Conservation (phyloP, 2,888 invertebrate species). For the Drosophila suboccidentalis region DNA sequence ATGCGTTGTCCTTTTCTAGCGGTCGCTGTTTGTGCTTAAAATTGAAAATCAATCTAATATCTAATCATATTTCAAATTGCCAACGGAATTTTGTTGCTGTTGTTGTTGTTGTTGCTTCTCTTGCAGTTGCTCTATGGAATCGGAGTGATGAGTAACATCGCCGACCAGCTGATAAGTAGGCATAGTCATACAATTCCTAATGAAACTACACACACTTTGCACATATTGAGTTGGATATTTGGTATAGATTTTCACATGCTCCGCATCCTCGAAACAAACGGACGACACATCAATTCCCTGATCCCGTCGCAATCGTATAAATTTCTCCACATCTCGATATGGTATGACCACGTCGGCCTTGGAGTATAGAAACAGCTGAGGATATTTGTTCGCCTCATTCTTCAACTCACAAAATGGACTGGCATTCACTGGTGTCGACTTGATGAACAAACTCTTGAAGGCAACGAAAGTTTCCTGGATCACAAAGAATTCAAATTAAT, state of each 20-base stretch:
- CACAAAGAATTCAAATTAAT: not conserved
- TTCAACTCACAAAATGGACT: conserved; percentile 88
- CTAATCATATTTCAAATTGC: conserved; percentile 62
- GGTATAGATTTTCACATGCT: conserved; percentile 91
- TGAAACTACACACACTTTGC: conserved; percentile 87
- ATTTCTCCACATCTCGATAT: conserved; percentile 89
- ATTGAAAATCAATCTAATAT: conserved; percentile 8
- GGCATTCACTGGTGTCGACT: conserved; percentile 86
- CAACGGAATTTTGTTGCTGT: conserved; percentile 7
- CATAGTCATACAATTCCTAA: conserved; percentile 87
- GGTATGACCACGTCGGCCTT: conserved; percentile 90
- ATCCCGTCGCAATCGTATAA: conserved; percentile 87
- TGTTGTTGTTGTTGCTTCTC: conserved; percentile 15
- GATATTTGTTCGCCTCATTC: conserved; percentile 88
- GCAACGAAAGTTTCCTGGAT: conserved; percentile 84
- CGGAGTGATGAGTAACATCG: conserved; percentile 7
- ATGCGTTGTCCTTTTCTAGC: conserved; percentile 43
- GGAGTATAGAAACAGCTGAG: conserved; percentile 91
- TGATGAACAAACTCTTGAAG: conserved; percentile 84
- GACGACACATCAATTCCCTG: conserved; percentile 88
- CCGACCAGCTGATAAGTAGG: conserved; percentile 49
- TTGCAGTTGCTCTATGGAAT: conserved; percentile 24
- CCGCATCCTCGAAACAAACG: conserved; percentile 89
- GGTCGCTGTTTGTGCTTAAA: conserved; percentile 12
- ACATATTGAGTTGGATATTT: conserved; percentile 88